phyloP scores from a whole-genome alignment of 2,113 vertebrate species.

The Microcebus lehilahytsara region DNA sequence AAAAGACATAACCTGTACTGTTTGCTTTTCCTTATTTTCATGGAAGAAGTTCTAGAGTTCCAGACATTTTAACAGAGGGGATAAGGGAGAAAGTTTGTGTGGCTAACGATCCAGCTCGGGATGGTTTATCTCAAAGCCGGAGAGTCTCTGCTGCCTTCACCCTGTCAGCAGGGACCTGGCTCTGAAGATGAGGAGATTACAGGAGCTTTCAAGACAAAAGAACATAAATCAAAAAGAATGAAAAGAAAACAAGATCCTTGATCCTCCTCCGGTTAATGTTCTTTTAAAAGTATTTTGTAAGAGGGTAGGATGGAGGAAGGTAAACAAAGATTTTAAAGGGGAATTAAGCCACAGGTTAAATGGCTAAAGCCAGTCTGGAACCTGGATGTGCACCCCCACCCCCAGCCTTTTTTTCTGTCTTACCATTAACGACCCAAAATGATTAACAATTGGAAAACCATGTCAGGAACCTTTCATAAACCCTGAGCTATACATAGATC shows the following conservation, averaged over 20 bases:
- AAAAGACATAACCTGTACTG: neutral
- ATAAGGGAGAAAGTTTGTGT: constrained; percentile 63
- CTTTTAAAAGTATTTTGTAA: constrained; percentile 71
- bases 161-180: constrained; percentile 66
- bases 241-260: constrained; percentile 78
- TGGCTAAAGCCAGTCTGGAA: neutral
- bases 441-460: neutral
- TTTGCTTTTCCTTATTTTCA: constrained; percentile 35
- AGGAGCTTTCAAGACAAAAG: constrained; percentile 71
- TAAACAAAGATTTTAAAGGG: constrained; percentile 56
- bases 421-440: constrained; percentile 44
- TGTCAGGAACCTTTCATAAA: neutral
- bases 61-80: constrained; percentile 53
- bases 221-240: constrained; percentile 75
- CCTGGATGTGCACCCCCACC: neutral
- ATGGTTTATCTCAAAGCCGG: constrained; percentile 73
- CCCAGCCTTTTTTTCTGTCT: constrained; percentile 26
- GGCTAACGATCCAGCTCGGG: constrained; percentile 6
- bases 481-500: neutral
- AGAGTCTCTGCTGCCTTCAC: constrained; percentile 69
- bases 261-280: constrained; percentile 19
- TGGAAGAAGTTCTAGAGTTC: constrained; percentile 65
- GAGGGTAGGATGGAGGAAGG: neutral
- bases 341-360: constrained; percentile 45
- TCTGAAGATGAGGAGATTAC: constrained; percentile 75